Conservation (phyloP, 2,888 invertebrate genomes). For the Phytoseiulus persimilis region DNA sequence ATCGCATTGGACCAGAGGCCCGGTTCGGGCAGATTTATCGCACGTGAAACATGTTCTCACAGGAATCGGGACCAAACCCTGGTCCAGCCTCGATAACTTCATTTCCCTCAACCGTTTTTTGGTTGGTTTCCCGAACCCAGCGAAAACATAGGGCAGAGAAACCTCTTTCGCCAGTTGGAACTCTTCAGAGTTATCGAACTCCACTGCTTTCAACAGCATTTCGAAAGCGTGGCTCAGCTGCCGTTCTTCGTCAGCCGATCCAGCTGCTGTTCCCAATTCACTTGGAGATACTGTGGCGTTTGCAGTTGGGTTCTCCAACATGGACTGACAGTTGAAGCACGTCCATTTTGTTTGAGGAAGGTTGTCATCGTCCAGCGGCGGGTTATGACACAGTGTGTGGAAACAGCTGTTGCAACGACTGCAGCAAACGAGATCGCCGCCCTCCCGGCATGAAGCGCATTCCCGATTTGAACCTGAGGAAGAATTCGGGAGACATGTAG, state of each 20-base stretch:
- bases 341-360: slow-evolving; percentile 85
- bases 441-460: slow-evolving; percentile 91
- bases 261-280: background rate
- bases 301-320: background rate
- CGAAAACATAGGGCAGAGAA: slow-evolving; percentile 65
- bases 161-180: slow-evolving; percentile 77
- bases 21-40: slow-evolving; percentile 67
- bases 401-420: slow-evolving; percentile 92
- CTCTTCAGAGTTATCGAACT: slow-evolving; percentile 75
- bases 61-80: slow-evolving; percentile 69
- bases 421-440: slow-evolving; percentile 88
- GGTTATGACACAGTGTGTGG: slow-evolving; percentile 90
- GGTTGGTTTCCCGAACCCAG: slow-evolving; percentile 54
- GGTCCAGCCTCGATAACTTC: slow-evolving; percentile 56
- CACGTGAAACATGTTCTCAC: slow-evolving; percentile 77
- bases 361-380: slow-evolving; percentile 77
- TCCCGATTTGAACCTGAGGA: slow-evolving; percentile 24
- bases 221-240: slow-evolving; percentile 59
- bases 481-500: background rate
- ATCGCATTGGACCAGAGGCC: slow-evolving; percentile 81
- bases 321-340: slow-evolving; percentile 65
- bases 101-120: slow-evolving; percentile 39
- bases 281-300: background rate
- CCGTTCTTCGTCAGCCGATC: slow-evolving; percentile 41
- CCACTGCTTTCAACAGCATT: slow-evolving; percentile 70